These are phyloP conservation scores for Periophthalmus modestus DNA, from an alignment of 2,113 vertebrate genomes.

Conservation along the genomic window DNA sequence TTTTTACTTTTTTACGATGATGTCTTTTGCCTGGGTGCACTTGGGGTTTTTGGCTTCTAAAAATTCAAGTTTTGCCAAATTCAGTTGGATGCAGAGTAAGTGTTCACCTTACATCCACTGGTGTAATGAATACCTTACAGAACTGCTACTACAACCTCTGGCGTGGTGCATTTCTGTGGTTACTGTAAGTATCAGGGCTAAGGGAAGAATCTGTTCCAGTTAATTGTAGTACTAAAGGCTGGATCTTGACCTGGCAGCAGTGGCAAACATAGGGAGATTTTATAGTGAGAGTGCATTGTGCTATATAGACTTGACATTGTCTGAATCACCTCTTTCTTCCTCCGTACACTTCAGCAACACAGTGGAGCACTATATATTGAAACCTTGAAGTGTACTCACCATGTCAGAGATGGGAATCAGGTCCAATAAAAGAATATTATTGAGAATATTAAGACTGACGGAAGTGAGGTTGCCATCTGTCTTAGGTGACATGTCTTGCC, in stretches of 20 bases:
- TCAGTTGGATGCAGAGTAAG: constrained; percentile 65
- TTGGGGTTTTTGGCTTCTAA: constrained; percentile 46
- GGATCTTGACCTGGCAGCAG: not conserved
- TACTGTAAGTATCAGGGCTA: constrained; percentile 7
- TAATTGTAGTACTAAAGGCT: constrained; percentile 3
- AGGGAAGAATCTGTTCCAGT: constrained; percentile 5
- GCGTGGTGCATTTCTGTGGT: constrained; percentile 13
- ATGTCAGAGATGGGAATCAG: not conserved
- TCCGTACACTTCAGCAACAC: not conserved
- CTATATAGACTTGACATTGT: not conserved
- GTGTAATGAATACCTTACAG: constrained; percentile 55
- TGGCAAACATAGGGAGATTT: constrained; percentile 1
- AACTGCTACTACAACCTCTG: constrained; percentile 10
- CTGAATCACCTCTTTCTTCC: not conserved
- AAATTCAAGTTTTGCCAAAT: constrained; percentile 48
- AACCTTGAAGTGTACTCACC: not conserved
- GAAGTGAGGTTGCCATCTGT: too few species aligned
- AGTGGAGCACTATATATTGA: not conserved
- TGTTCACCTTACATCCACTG: constrained; percentile 42
- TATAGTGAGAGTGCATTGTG: not conserved
- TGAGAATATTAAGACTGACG: too few species aligned
- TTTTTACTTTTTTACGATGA: constrained; percentile 51
- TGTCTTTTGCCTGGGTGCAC: constrained; percentile 30
- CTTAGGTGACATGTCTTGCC: too few species aligned
- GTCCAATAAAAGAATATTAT: too few species aligned